Base-by-base conservation (phyloP, 2,797 vertebrate species). In the Cercopithecus hamlyni region DNA sequence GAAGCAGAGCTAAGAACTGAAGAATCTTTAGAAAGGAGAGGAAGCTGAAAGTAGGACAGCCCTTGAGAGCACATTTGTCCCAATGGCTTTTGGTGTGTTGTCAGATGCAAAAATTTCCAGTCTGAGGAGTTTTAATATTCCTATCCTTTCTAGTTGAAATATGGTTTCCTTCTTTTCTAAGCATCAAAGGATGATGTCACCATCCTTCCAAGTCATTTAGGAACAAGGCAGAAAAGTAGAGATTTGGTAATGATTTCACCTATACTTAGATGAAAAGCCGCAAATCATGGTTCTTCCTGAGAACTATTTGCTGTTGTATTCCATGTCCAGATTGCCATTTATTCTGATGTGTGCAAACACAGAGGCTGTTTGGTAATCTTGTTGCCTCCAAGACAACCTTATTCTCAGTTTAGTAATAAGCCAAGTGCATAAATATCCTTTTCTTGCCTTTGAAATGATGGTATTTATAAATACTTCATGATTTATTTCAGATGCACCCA, bases 401-500 rank as follows among this genome's bases (percentile, higher is more conserved):
- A 95, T 93, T 58, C 76, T 84, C 26, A 24, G 52, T 96, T 97
- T 96, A 95, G 58, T 55, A 94, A 70, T 95, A 97, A 96, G 41
- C 61, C 88, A 96, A 88, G 43, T 33, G 6, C 2, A 5, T 52
- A 96, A 87, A 95, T 67, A 94, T 96, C 70, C 67, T 96, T 96
- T 97, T 81, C 0, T 90, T 97, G 91, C 73, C 67, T 98, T 96
- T 97, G 73, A 92, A 96, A 91, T 89, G 55, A 64, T 97, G 94
- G 92, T 87, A 93, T 93, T 98, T 98, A 89, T 84, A 97, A 98
- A 96, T 58, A 93, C 88, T 80, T 97, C 8, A 81, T 11, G 1
- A 97, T 98, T 98, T 98, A 96, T 81, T 96, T 98, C 95, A 97
- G 95, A 98, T 86, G 55, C n/a, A 86, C 97, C 96, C 48, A 26